Conservation (phyloP, 2,113 vertebrate species). For the Numenius arquata region DNA sequence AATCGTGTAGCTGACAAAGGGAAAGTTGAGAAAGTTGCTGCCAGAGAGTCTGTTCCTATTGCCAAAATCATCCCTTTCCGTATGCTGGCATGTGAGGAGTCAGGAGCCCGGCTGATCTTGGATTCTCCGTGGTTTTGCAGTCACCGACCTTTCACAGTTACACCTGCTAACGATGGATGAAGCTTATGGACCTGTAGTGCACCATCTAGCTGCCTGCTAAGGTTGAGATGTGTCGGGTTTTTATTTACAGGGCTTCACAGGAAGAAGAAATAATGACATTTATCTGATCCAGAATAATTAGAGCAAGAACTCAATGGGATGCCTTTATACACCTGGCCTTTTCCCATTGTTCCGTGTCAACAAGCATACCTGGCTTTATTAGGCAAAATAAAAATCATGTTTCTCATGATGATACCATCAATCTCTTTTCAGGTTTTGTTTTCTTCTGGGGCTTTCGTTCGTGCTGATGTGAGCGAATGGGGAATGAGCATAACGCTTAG, state of each 20-base stretch:
- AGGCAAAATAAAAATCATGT: background rate
- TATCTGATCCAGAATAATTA: background rate
- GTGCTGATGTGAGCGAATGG: slow-evolving; percentile 87
- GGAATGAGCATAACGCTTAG: slow-evolving; percentile 89
- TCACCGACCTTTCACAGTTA: background rate
- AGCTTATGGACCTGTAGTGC: background rate
- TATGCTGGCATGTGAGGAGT: background rate
- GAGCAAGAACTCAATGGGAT: background rate
- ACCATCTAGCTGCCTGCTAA: background rate
- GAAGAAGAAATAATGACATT: background rate
- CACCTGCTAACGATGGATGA: background rate
- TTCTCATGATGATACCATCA: background rate
- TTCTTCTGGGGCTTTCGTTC: slow-evolving; percentile 86
- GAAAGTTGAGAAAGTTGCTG: background rate
- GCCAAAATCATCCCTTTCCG: background rate
- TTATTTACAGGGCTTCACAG: background rate
- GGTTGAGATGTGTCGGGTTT: background rate
- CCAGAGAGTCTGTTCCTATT: background rate
- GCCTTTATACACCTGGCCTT: background rate
- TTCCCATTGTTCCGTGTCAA: background rate
- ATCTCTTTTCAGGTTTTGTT: slow-evolving; percentile 79
- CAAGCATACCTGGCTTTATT: background rate
- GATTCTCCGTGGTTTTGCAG: background rate
- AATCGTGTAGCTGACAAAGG: background rate
- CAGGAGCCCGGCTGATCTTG: background rate